Conservation (phyloP, 2,113 vertebrate genomes). For the Rhea americana region DNA sequence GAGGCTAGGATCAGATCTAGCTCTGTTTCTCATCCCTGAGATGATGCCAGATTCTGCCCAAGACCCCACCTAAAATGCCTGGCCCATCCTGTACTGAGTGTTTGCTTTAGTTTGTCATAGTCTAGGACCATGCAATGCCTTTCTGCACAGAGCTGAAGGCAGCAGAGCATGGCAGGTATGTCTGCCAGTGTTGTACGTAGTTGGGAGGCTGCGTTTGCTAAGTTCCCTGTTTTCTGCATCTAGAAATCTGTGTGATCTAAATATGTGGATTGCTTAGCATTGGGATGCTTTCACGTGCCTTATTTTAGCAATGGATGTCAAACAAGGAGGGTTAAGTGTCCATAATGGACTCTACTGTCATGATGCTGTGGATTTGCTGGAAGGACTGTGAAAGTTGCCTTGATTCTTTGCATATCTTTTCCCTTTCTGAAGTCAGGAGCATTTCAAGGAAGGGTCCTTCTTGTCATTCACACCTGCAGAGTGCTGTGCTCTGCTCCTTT, state of each 20-base stretch:
- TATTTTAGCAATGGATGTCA: not conserved
- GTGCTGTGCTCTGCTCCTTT: not conserved
- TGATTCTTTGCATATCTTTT: not conserved
- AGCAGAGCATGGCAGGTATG: not conserved
- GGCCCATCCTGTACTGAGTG: not conserved
- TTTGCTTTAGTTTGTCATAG: fast-evolving
- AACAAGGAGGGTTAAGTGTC: not conserved
- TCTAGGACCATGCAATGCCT: not conserved
- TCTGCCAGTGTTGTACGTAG: not conserved
- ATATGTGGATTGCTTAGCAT: not conserved
- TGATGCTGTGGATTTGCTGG: not conserved
- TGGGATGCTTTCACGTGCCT: not conserved
- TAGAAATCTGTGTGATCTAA: not conserved
- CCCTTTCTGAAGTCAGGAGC: not conserved
- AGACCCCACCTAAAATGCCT: not conserved
- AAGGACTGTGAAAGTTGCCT: not conserved
- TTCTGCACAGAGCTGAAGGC: not conserved
- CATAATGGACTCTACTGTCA: not conserved
- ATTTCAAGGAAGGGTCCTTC: not conserved
- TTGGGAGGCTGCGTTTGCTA: fast-evolving
- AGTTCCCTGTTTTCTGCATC: not conserved
- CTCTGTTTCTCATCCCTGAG: not conserved
- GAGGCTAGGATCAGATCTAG: not conserved
- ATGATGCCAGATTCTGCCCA: not conserved
- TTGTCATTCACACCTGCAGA: not conserved